Evolutionary conservation across 92 coral and sea anemone species (phyloP), one percentile per base, ranked within the genome.

Genomic region (Phenganax marumi): DNA sequence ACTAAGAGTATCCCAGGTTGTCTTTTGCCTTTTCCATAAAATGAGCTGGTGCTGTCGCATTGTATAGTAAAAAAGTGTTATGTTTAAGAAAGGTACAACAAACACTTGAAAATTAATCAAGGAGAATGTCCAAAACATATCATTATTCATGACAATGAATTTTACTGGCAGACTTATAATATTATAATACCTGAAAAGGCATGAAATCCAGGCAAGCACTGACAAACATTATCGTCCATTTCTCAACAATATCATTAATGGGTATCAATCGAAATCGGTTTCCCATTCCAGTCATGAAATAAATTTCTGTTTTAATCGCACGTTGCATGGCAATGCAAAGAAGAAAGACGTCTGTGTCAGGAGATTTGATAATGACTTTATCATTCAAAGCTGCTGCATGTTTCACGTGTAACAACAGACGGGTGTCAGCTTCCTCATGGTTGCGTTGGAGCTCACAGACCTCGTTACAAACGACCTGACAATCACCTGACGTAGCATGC

Each of bases 1-100:
- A 33, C 43, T 33, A 33, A 72, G 8, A 72, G 11, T 19, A 43
- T 49, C 77, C 52, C 46, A 26, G 56, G 11, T 43, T 9, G 14
- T 11, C 12, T 50, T 49, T 72, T 72, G 9, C 56, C 77, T 72
- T 72, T 72, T n/a, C 77, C 77, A 43, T 18, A 13, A 72, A 72
- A 72, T 12, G 77, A 39, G 21, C 57, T 72, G 54, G 24, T 18
- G 54, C 55, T 9, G 77, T 72, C 77, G 21, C 77, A 46, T 21
- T 24, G 22, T 62, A 21, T 62, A 62, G 25, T 14, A 62, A 21
- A 21, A 33, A 33, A 33, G 43, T 33, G 43, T 33, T 33, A 33
- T 33, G 43, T 33, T 33, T 33, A 33, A 33, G 43, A 33, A 33
- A 33, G 43, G 43, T 33, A 33, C 43, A 33, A 33, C 43, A 33